Evolutionary conservation across 2,888 invertebrate genomes (phyloP).

Genomic region (Thereva unica): DNA sequence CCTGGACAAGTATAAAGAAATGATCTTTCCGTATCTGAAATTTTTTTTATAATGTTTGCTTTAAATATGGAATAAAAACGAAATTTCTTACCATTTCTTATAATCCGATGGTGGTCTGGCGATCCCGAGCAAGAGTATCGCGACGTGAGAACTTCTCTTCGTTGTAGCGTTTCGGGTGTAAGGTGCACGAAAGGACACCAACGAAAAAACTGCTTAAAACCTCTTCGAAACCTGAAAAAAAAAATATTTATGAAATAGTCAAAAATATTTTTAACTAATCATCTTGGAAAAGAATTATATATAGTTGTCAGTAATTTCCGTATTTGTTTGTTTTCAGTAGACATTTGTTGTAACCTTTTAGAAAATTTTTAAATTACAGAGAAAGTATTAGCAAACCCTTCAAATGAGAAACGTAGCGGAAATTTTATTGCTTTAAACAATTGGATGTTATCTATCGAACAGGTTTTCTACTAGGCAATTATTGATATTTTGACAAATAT

Average conservation of each 20-base stretch:
- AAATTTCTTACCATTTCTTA: slow-evolving; percentile 66
- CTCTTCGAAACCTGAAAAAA: slow-evolving; percentile 80
- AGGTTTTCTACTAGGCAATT: too few species aligned
- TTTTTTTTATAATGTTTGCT: not conserved
- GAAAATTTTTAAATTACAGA: too few species aligned
- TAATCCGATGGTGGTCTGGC: slow-evolving; percentile 70
- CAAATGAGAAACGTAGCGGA: too few species aligned
- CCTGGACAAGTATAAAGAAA: slow-evolving; percentile 56
- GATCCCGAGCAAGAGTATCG: slow-evolving; percentile 80
- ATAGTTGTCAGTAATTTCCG: too few species aligned
- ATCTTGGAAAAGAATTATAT: too few species aligned
- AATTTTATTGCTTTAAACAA: too few species aligned
- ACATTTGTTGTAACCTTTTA: too few species aligned
- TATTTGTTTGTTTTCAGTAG: too few species aligned
- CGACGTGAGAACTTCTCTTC: slow-evolving; percentile 76
- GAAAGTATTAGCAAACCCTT: too few species aligned
- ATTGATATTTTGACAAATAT: too few species aligned
- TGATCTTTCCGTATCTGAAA: slow-evolving; percentile 55
- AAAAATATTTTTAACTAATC: not conserved
- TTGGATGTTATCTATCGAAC: too few species aligned
- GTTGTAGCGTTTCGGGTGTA: slow-evolving; percentile 68
- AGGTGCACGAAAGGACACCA: slow-evolving; percentile 81
- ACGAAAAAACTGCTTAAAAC: slow-evolving; percentile 90
- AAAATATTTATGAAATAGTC: slow-evolving; percentile 10
- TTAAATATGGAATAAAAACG: not conserved